Evolutionary conservation across 2,888 invertebrate species (phyloP).

Genomic region (Lasioglossum morio): DNA sequence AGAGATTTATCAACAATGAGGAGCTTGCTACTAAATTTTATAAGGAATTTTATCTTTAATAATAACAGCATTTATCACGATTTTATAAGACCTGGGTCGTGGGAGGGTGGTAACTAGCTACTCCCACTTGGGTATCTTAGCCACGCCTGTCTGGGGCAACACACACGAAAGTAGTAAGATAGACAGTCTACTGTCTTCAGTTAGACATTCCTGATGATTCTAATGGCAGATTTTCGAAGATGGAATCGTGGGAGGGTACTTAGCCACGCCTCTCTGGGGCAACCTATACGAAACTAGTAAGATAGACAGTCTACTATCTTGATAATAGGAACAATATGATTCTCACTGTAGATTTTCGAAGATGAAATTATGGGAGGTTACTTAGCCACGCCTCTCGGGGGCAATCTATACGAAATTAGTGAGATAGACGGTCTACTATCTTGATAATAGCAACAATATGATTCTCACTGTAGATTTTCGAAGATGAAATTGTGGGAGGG

Average conservation of each 20-base stretch:
- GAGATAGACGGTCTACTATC: background rate
- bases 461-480: background rate
- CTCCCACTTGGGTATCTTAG: background rate
- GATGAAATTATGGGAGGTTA: background rate
- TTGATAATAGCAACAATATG: too few relatives aligned
- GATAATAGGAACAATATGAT: too few relatives aligned
- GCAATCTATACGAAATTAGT: background rate
- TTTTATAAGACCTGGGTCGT: background rate
- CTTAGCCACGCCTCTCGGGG: background rate
- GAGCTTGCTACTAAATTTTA: background rate
- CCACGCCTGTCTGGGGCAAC: background rate
- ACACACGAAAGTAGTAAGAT: background rate
- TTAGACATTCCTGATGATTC: too few relatives aligned
- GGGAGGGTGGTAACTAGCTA: background rate
- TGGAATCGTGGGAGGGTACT: background rate
- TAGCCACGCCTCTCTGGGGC: background rate
- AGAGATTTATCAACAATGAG: background rate
- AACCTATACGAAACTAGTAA: background rate
- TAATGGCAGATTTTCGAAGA: background rate
- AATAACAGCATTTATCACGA: background rate
- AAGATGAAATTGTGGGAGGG: background rate
- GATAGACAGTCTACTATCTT: background rate
- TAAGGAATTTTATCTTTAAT: background rate
- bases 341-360: background rate
- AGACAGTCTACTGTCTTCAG: background rate